Evolutionary conservation across 2,888 invertebrate genomes (phyloP), one percentile per base, ranked within the genome.

Genomic region (Eupithecia pulchellata): DNA sequence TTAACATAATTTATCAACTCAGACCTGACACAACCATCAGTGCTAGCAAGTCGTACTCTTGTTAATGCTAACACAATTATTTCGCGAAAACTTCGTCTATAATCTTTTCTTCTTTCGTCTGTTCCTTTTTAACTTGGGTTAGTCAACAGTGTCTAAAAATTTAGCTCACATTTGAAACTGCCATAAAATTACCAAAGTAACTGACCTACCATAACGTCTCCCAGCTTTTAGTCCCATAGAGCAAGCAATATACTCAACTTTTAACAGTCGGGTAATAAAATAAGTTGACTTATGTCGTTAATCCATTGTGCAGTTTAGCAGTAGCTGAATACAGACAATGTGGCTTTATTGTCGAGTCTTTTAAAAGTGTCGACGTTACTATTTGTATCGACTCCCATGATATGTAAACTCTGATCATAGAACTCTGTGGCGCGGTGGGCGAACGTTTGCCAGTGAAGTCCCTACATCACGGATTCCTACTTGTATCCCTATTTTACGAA

Each of bases 271-370:
- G 66, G 85, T 81, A 85, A 85, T 89, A 89, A 89, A 89, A 86
- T 81, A 82, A 84, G 87, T 87, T 84, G 85, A 86, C 85, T 86
- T 84, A 79, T 79, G 88, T 86, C 89, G 90, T 90, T 90, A 89
- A 89, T 88, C 86, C 86, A 86, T 87, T 89, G 87, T 87, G 84
- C 80, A 85, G 82, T 86, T 87, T 83, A 84, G 80, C 81, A 83
- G 85, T 82, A 85, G 80, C 78, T 77, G 77, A 81, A 81, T 52
- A 75, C 69, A 73, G 75, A 89, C 89, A 83, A 83, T 89, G 90
- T 89, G 80, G 77, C 81, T 86, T 82, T 80, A 84, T 84, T 76
- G 75, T 75, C 62, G 36, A 74, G 58, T 73, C 64, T 74, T 74
- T 72, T 72, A 75, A 77, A 81, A 77, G 47, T 71, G 52, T 3